Base-by-base conservation (phyloP, 2,888 invertebrate genomes). In the Aporophyla lueneburgensis region DNA sequence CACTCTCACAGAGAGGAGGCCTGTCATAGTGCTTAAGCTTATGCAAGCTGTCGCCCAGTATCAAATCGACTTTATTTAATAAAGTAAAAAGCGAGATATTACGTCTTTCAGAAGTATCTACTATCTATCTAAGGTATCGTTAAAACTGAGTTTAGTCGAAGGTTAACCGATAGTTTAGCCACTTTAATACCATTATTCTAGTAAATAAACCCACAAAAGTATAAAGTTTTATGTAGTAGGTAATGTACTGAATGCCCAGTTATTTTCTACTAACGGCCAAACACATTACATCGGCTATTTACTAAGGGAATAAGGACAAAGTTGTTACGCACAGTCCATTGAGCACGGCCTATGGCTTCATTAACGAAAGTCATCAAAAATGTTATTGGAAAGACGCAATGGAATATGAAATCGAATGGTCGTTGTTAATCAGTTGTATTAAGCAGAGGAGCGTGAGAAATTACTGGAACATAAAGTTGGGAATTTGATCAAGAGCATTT, bases 331-430 rank as follows among this genome's bases (percentile, higher is more conserved):
- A 54, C 82, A 68, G 56, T 76, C 72, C 84, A 86, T 86, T 84
- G 84, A 82, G 62, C 76, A 63, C 56, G 78, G 68, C 76, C 77
- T 80, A 80, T 68, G 70, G 65, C 68, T 86, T 86, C 82, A 82
- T 86, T 86, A 86, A 40, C 65, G 76, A 82, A 86, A 84, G 63
- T 80, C 82, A 78, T 86, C 74, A 76, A 62, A 76, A 86, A 74
- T 76, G 67, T 78, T 82, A 78, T 84, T 82, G 80, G 80, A 78
- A 84, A 84, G 65, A 78, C 62, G 80, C 77, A 84, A 84, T 82
- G 82, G 82, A 84, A 76, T 84, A 80, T 84, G 80, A 86, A 86
- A 86, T 86, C 72, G 70, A 86, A 84, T 78, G 61, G 51, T 51
- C 65, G 67, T 72, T 71, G 77, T 56, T 77, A 77, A 79, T 81